Base-by-base conservation (phyloP, 2,797 vertebrate species). In the Lithobates sylvaticus region DNA sequence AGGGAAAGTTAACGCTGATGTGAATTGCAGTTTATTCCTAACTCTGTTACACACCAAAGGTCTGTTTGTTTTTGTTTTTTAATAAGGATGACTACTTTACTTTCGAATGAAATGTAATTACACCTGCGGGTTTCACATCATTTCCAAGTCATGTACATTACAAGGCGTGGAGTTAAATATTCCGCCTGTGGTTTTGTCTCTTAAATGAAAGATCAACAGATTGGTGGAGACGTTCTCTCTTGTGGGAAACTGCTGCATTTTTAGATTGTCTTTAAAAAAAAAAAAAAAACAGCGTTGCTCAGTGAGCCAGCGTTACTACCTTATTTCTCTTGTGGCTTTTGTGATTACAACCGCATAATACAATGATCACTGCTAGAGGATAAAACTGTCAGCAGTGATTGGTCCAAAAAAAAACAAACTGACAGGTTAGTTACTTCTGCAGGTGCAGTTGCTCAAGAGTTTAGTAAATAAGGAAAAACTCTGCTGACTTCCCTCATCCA, bases 161-260 rank as follows among this genome's bases (percentile, higher is more conserved):
- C 15, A 61, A 61, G 54, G 54, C 21, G 7, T 61, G 26, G 15
- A 27, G 44, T 58, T 58, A 61, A 54, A 34, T 76, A 61, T 76
- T 26, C 8, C 32, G n/a, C 12, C 77, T 64, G 54, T 61, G 54
- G 54, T 61, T 61, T 67, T 42, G 47, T 26, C 7, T 50, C 44
- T 32, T 44, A 80, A 47, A 29, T 34, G 9, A 70, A 80, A 70
- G 39, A 36, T 65, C 32, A 27, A 36, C 16, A 47, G 23, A 70
- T 54, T 54, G 67, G n/a, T 12, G 26, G 1, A 80, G n/a, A 70
- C 42, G 23, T 54, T 47, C 10, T 47, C 67, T 42, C 65, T 27
- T 70, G 78, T 50, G 67, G 47, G 69, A 34, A 18, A 67, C 64
- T 78, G 64, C 67, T 68, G 34, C 67, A 70, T 80, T 70, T 70